Percentiles rank a stretch among this genome's conserved stretches.
Evolutionary conservation across 2,888 invertebrate species (phyloP).

Genomic region (Drosophila kambysellisi): DNA sequence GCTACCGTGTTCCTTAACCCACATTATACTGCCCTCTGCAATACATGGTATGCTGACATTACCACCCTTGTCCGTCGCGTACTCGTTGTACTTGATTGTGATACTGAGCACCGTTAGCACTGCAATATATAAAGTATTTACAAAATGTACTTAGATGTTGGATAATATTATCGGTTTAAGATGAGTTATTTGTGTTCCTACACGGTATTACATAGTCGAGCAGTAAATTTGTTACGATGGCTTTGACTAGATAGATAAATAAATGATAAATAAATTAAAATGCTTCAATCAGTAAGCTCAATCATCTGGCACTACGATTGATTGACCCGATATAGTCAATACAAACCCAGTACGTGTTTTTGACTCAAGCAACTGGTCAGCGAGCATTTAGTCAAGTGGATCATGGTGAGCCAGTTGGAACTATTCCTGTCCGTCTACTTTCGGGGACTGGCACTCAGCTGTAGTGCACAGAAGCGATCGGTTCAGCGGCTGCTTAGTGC

Average conservation of each 20-base stretch:
- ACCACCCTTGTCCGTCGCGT: slow-evolving; percentile 84
- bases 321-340: slow-evolving; percentile 42
- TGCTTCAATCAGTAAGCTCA: background rate
- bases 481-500: slow-evolving; percentile 28
- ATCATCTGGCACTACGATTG: slow-evolving; percentile 43
- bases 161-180: background rate
- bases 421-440: slow-evolving; percentile 50
- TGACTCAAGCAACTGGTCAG: background rate
- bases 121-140: slow-evolving; percentile 45
- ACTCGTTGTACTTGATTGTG: slow-evolving; percentile 85
- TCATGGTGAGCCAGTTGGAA: slow-evolving; percentile 37
- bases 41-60: slow-evolving; percentile 85
- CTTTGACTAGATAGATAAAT: background rate
- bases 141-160: background rate
- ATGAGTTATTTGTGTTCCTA: background rate
- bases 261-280: background rate
- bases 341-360: background rate
- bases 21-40: slow-evolving; percentile 84
- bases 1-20: slow-evolving; percentile 84
- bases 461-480: slow-evolving; percentile 34
- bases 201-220: background rate
- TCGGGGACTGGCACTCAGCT: slow-evolving; percentile 59
- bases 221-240: background rate
- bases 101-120: slow-evolving; percentile 85
- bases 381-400: background rate